phyloP scores from a whole-genome alignment of 2,888 invertebrate genomes.

The Nasonia oneida region DNA sequence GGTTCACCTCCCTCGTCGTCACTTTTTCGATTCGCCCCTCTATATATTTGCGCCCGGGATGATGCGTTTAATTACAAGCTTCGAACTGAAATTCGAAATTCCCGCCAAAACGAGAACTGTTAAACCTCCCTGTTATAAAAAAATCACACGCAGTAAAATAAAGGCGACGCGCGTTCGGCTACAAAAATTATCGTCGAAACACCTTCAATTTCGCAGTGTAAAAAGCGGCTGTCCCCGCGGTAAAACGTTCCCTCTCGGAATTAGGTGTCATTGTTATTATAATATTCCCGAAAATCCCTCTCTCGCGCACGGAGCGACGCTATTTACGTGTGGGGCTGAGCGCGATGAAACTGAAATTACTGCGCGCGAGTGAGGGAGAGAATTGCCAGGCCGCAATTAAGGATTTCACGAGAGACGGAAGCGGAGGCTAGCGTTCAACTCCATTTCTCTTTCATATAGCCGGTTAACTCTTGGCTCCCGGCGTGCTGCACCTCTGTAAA shows the following conservation, averaged over 20 bases:
- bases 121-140: too few relatives aligned
- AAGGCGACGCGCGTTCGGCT: neutral
- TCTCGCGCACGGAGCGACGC: neutral
- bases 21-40: neutral
- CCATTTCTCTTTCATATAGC: conserved; percentile 24
- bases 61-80: conserved; percentile 7
- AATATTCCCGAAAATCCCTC: conserved; percentile 11
- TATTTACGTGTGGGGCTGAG: neutral
- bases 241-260: neutral
- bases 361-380: neutral
- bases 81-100: neutral
- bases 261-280: conserved; percentile 18
- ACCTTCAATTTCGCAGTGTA: neutral
- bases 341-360: conserved; percentile 15
- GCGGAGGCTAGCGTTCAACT: conserved; percentile 6
- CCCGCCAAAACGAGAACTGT: too few relatives aligned
- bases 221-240: too few relatives aligned
- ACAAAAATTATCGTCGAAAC: neutral
- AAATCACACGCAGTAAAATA: too few relatives aligned
- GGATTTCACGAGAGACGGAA: conserved; percentile 27
- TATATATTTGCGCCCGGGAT: neutral
- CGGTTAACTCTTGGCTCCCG: conserved; percentile 27
- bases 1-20: neutral
- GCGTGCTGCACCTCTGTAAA: conserved; percentile 1
- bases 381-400: conserved; percentile 26